Base-by-base conservation (phyloP, 2,797 vertebrate genomes). In the Sarcophilus harrisii region DNA sequence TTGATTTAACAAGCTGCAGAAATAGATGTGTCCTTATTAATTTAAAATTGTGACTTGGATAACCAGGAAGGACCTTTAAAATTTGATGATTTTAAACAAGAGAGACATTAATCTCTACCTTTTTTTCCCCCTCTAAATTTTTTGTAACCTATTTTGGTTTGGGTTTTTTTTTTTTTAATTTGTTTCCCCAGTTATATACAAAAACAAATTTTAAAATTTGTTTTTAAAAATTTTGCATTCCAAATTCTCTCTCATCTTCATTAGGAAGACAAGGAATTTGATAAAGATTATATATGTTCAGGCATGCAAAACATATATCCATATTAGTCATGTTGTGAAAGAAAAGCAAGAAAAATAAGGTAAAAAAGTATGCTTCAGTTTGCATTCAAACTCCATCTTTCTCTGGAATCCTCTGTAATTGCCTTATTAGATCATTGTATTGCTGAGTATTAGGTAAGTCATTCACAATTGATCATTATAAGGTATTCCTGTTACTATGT, bases 11-110 rank as follows among this genome's bases (percentile, higher is more conserved):
- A 81, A 58, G 5, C 91, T 96, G 92, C 91, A 90, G 94, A 93
- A 95, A 93, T 90, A 95, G 94, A 81, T 10, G 92, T 93, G 95
- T 94, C 5, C 1, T 52, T 29, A n/a, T 94, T 96, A 5, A 90
- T 58, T 89, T 52, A 52, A 91, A 92, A 59, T 5, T 49, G 91
- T 57, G 93, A 49, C 93, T 91, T 49, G n/a, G 93, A 21, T 28
- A 81, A 81, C 81, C 93, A 45, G 16, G 92, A 29, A 54, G 92
- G 32, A 87, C 57, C 62, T 92, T 87, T 32, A 54, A 30, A 58
- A 27, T 21, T 3, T 16, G 89, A 54, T 45, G 92, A 1, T 30
- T 57, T 92, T 62, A 49, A 54, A 52, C 38, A 55, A 24, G 27
- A 13, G 1, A 95, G 93, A 58, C 90, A 3, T 91, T 14, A 54